Base-by-base conservation (phyloP, 2,888 invertebrate species). In the Dolichomitus sp. region DNA sequence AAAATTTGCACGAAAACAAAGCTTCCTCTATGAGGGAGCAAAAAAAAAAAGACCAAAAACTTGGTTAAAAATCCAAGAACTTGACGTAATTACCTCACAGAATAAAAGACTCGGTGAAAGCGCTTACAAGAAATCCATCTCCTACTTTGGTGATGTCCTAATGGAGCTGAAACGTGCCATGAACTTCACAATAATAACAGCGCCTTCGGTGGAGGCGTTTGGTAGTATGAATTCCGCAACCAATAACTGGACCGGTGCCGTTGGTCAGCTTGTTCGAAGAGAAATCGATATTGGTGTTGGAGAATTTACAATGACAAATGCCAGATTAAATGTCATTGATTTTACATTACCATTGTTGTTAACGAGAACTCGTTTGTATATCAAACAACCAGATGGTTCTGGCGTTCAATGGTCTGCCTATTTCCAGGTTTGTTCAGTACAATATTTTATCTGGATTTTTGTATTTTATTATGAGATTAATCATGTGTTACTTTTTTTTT, bases 291-390 rank as follows among this genome's bases (percentile, higher is more conserved):
- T 92, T 0, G 90, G 89, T 1, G 83, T 88, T 2, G 88, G 87
- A 0, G 85, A 89, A 17, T 87, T 91, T 48, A 86, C 87, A 14
- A 85, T 92, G 37, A 90, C 88, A 0, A 79, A 52, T 2, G 30
- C 37, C 0, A 85, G 91, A 12, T 12, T 88, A 14, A 65, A 86
- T 0, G 86, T 59, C 3, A 72, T 92, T 0, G 92, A 91, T 27
- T 92, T 91, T 50, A 89, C 90, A 0, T 27, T 88, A n/a, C 92
- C 92, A 0, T 68, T 92, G 45, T 27, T 89, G 4, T 33, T 85
- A 2, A 86, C 88, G 1, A 74, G 80, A 14, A 85, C 87, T 54
- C 81, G 81, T 6, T 83, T 91, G 50, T 91, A 90, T 59, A 70
- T 92, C 14, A 88, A 81, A 54, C 69, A 87, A 50, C 89, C 87